Percentiles rank a stretch among this genome's conserved stretches.
phyloP scores from a whole-genome alignment of 2,797 vertebrate species.

The Melopsittacus undulatus region DNA sequence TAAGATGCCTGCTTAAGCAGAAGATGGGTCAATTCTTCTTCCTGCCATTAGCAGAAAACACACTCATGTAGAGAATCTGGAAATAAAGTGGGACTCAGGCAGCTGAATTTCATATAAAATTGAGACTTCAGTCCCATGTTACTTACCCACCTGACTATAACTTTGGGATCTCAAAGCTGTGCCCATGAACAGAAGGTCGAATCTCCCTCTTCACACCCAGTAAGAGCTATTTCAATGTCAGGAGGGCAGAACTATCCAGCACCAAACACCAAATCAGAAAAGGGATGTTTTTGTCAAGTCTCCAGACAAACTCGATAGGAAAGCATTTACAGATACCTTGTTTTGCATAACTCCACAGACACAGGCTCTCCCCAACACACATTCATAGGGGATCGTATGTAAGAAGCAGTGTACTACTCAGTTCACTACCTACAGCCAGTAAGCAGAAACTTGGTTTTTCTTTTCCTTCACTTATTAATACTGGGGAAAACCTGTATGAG shows the following conservation, averaged over 20 bases:
- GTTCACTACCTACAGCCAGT: not conserved
- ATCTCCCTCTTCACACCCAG: fast-evolving
- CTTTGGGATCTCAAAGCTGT: not conserved
- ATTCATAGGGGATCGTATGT: not conserved
- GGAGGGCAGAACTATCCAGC: not conserved
- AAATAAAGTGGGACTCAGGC: not conserved
- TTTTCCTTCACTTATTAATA: not conserved
- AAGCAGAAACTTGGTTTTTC: not conserved
- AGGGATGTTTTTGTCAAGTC: not conserved
- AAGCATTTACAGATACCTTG: not conserved
- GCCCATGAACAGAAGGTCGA: not conserved
- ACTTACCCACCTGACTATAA: not conserved
- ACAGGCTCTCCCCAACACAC: not conserved
- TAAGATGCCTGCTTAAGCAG: not conserved
- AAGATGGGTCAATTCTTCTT: not conserved
- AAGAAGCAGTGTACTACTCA: not conserved
- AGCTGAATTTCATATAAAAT: not conserved
- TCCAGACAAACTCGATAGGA: not conserved
- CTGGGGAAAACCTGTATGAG: not conserved
- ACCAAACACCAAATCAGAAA: not conserved
- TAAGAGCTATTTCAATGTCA: not conserved
- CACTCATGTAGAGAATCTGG: fast-evolving
- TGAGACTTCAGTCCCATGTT: not conserved
- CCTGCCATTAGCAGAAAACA: not conserved
- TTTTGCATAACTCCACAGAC: not conserved